Evolutionary conservation across 2,888 invertebrate species (phyloP).

Genomic region (Abscondita cerata): DNA sequence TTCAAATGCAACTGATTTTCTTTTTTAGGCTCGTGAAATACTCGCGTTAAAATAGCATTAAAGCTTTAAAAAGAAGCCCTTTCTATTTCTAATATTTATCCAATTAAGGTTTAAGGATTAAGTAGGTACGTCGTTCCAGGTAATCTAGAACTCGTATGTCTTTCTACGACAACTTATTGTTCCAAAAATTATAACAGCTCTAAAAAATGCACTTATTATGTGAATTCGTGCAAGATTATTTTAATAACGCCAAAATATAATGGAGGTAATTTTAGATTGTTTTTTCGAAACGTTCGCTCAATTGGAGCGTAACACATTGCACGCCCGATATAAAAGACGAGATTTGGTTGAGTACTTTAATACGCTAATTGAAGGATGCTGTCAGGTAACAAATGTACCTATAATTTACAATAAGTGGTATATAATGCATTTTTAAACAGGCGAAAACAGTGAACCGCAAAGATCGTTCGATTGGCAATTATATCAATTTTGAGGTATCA

Average conservation of each 20-base stretch:
- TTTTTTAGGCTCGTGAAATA: no score
- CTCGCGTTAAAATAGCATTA: no score
- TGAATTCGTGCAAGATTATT: conserved; percentile 27
- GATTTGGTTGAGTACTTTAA: conserved; percentile 80
- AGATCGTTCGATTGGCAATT: conserved; percentile 69
- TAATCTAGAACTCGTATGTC: conserved; percentile 28
- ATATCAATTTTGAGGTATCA: conserved; percentile 70
- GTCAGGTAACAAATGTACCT: conserved; percentile 50
- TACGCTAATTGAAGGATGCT: conserved; percentile 77
- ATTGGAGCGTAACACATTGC: conserved; percentile 75
- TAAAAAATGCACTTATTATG: conserved; percentile 24
- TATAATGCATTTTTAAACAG: conserved; percentile 51
- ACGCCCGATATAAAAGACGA: conserved; percentile 73
- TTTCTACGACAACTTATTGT: conserved; percentile 26
- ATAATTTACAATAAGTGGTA: conserved; percentile 2
- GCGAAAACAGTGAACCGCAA: conserved; percentile 59
- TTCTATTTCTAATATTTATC: conserved; percentile 25
- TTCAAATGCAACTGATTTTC: no score
- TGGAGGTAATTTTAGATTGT: conserved; percentile 81
- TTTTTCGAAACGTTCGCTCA: conserved; percentile 80
- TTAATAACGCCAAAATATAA: conserved; percentile 49
- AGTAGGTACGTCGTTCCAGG: conserved; percentile 12
- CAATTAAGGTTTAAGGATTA: conserved; percentile 19
- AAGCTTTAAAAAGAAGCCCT: conserved; percentile 1
- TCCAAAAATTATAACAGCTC: conserved; percentile 22